Base-by-base conservation (phyloP, 2,113 vertebrate genomes). In the Tupaia tana region DNA sequence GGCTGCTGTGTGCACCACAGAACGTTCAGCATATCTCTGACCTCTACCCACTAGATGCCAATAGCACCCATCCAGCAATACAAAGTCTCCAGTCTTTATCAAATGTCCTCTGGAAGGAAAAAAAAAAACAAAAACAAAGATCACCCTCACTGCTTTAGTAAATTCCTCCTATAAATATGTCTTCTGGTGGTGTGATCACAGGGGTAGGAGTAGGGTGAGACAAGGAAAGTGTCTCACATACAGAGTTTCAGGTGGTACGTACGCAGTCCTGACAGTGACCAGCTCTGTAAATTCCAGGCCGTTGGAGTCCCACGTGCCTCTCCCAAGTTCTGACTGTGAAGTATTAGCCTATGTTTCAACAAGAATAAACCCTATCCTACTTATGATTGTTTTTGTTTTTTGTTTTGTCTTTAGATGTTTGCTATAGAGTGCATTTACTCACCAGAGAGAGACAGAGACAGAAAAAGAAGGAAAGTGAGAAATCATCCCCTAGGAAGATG, bases 251-350 rank as follows among this genome's bases (percentile, higher is more conserved):
- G 16, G n/a, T 61, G 19, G 18, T 52, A 22, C 18, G 73, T n/a
- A 7, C n/a, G 4, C 0, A 1, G 4, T 14, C 27, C 7, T 18
- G 27, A 83, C 13, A 27, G 6, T 9, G 3, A 31, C 13, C 0
- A 3, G 25, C 34, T 90, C 27, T n/a, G 88, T 78, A 75, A 52
- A 22, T 54, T 1, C 2, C 64, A 56, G 24, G 18, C 6, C 10
- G 18, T n/a, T 1, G 8, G 59, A 84, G 43, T 18, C 29, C 58
- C 66, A 52, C 18, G 5, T 4, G 1, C 3, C 34, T 84, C 34
- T 63, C 29, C 34, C 19, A 43, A 14, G 14, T 61, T 82, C 81
- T 70, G 56, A 7, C 25, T n/a, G 1, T 34, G 54, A 56, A 19
- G 9, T 3, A 6, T 43, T 18, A 78, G 31, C n/a, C 19, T 58